Conservation (phyloP, 2,888 invertebrate genomes). For the Lydus trimaculatus region DNA sequence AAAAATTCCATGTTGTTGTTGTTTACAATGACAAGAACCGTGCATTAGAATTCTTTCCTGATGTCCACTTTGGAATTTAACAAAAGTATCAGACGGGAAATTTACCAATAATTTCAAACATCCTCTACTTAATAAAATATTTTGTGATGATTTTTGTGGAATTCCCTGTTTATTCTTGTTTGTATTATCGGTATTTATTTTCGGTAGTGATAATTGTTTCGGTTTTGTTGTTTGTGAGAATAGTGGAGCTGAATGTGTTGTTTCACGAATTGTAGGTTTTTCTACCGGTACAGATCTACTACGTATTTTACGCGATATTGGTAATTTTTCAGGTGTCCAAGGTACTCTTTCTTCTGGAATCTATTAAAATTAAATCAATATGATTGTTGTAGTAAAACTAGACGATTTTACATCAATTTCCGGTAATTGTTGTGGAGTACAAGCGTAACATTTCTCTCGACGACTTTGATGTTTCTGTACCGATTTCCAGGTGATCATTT, state of each 20-base stretch:
- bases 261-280: slow-evolving; percentile 32
- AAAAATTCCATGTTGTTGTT: too few relatives aligned
- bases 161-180: not conserved
- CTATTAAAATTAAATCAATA: slow-evolving; percentile 35
- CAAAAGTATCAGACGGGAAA: slow-evolving; percentile 56
- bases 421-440: slow-evolving; percentile 32
- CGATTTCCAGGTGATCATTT: not conserved
- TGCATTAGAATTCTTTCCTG: slow-evolving; percentile 47
- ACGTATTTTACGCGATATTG: slow-evolving; percentile 38
- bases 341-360: slow-evolving; percentile 59
- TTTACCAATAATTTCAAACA: slow-evolving; percentile 54
- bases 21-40: slow-evolving; percentile 42
- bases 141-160: slow-evolving; percentile 42
- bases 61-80: slow-evolving; percentile 51
- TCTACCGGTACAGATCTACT: slow-evolving; percentile 50
- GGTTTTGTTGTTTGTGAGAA: slow-evolving; percentile 10
- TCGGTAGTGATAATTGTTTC: slow-evolving; percentile 6
- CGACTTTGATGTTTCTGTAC: slow-evolving; percentile 27
- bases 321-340: slow-evolving; percentile 56
- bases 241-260: slow-evolving; percentile 18
- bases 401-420: slow-evolving; percentile 20
- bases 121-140: slow-evolving; percentile 54
- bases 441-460: slow-evolving; percentile 43
- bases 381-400: not conserved
- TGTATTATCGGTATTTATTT: not conserved